Conservation (phyloP, 2,113 vertebrate genomes). For the Lutjanus erythropterus region DNA sequence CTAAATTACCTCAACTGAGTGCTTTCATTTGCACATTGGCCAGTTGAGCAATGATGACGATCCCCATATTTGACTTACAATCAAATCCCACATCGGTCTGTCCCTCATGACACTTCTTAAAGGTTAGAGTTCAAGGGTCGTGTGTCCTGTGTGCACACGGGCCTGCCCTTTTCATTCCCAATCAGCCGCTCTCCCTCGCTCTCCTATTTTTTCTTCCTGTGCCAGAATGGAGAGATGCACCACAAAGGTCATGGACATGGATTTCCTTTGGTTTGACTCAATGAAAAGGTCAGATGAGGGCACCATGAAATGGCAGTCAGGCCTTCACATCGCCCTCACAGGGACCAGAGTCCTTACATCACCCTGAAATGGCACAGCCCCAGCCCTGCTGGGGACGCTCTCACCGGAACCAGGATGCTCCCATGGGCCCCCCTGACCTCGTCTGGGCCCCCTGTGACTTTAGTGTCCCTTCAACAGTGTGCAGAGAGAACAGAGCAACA, state of each 20-base stretch:
- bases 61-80: constrained; percentile 58
- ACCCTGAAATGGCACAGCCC: constrained; percentile 68
- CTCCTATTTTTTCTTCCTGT: constrained; percentile 43
- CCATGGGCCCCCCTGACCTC: constrained; percentile 50
- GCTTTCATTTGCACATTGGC: constrained; percentile 7
- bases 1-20: no score
- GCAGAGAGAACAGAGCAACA: constrained; percentile 9
- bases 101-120: constrained; percentile 70
- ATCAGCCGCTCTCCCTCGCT: constrained; percentile 54
- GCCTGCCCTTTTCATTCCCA: constrained; percentile 82
- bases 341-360: constrained; percentile 62
- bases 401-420: constrained; percentile 32
- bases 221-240: constrained; percentile 73
- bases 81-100: constrained; percentile 53
- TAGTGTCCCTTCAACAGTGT: constrained; percentile 12
- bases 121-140: constrained; percentile 81
- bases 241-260: constrained; percentile 84
- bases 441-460: constrained; percentile 14
- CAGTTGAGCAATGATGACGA: constrained; percentile 38
- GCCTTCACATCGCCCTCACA: constrained; percentile 62
- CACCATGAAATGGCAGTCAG: constrained; percentile 81
- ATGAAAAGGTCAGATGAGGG: constrained; percentile 85
- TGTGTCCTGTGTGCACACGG: constrained; percentile 71
- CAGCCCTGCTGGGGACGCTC: background rate
- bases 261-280: constrained; percentile 84